phyloP scores from a whole-genome alignment of 2,113 vertebrate genomes.

The Campylomormyrus numenius region DNA sequence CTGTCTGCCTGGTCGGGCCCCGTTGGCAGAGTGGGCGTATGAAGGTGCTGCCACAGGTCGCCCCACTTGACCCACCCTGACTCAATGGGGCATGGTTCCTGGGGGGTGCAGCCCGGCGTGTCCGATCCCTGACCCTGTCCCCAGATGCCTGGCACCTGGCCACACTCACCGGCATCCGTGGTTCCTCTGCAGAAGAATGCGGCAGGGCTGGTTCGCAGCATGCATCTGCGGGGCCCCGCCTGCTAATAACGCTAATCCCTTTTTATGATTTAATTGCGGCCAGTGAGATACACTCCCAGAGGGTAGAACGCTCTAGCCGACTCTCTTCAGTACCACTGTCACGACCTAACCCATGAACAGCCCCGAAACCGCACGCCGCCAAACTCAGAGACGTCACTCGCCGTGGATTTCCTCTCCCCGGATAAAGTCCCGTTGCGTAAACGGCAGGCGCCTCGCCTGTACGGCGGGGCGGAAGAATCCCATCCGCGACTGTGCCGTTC shows the following conservation, averaged over 20 bases:
- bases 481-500: slow-evolving; percentile 8
- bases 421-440: background rate
- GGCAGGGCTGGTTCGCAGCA: background rate
- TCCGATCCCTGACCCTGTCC: slow-evolving; percentile 29
- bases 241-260: background rate
- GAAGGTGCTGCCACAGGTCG: background rate
- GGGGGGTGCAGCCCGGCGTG: slow-evolving; percentile 16
- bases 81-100: background rate
- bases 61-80: background rate
- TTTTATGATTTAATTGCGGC: background rate
- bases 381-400: background rate
- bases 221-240: background rate
- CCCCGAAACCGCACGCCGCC: background rate
- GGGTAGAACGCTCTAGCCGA: background rate
- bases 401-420: background rate
- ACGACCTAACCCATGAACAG: background rate
- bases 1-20: background rate
- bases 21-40: background rate
- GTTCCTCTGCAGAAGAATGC: slow-evolving; percentile 2
- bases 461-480: slow-evolving; percentile 23
- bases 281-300: background rate
- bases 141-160: background rate
- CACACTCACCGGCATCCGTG: slow-evolving; percentile 21
- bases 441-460: background rate
- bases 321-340: background rate